These are phyloP conservation scores for Stramonita haemastoma DNA, from an alignment of 2,888 invertebrate genomes.

Conservation along the genomic window DNA sequence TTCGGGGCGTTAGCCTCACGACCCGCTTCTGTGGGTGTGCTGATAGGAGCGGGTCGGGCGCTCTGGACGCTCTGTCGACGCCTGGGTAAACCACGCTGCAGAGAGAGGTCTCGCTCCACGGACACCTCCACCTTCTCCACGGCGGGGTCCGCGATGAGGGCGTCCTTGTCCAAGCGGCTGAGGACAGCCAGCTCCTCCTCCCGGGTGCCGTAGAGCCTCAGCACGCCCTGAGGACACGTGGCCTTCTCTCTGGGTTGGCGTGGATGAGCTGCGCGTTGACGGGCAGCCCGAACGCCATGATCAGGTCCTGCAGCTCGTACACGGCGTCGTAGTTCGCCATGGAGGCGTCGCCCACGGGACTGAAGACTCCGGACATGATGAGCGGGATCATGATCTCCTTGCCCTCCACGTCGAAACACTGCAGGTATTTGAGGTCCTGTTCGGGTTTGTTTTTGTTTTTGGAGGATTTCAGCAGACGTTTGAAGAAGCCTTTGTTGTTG, in stretches of 20 bases:
- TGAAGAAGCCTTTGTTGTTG: conserved; percentile 62
- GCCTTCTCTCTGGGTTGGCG: conserved; percentile 53
- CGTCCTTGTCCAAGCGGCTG: conserved; percentile 46
- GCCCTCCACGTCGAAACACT: conserved; percentile 67
- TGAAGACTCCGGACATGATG: conserved; percentile 72
- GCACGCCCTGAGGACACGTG: conserved; percentile 57
- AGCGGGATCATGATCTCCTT: conserved; percentile 71
- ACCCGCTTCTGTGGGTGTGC: neutral
- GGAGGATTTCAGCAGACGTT: conserved; percentile 60
- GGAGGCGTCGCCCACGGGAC: conserved; percentile 68
- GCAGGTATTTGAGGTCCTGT: conserved; percentile 70
- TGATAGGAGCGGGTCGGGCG: conserved; percentile 25
- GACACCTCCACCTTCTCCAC: conserved; percentile 52
- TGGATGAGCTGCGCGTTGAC: conserved; percentile 69
- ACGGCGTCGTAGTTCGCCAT: conserved; percentile 69
- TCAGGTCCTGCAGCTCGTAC: conserved; percentile 69
- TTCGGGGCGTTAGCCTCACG: neutral
- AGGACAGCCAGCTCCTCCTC: conserved; percentile 63
- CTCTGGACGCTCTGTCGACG: conserved; percentile 32
- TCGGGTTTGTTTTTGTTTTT: conserved; percentile 62
- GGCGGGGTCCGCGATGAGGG: conserved; percentile 34
- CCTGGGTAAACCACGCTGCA: conserved; percentile 35
- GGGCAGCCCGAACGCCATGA: conserved; percentile 68
- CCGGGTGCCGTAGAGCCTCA: conserved; percentile 61
- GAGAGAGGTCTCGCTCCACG: conserved; percentile 53